Evolutionary conservation across 2,797 vertebrate species (phyloP), one percentile per base, ranked within the genome.

Genomic region (Phoeniculus purpureus): DNA sequence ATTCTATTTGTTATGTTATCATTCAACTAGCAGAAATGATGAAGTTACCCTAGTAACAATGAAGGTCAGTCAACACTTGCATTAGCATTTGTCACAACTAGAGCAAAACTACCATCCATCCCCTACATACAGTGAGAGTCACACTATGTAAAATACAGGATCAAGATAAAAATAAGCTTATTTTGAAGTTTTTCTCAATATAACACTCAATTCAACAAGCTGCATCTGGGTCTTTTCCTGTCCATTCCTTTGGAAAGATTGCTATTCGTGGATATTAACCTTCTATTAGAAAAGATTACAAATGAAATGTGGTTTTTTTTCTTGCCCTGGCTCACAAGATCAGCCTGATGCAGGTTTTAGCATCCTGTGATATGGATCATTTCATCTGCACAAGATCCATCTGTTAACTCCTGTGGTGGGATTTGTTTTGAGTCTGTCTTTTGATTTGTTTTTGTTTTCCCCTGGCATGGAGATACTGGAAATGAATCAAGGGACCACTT

Each of bases 41-140:
- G 12, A 47, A 3, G 2, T 4, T 37, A 3, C 9, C 5, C 51
- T 21, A 21, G 18, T 15, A 62, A 52, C 1, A 3, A 21, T 20
- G 40, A 19, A 31, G 7, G 26, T 73, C 64, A 27, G 15, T 11
- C 43, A 32, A 50, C 18, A 7, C 2, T 23, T 52, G 22, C 15
- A 27, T 15, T 23, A 78, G 22, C 7, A 8, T 52, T 76, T 76
- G 76, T 79, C 45, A 59, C 23, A 60, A 2, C 11, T 29, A 15
- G 6, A 68, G 9, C 8, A 65, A 65, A 87, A 34, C 32, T 60
- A 3, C 26, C 16, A 17, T 23, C 25, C 6, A 4, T n/a, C n/a
- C n/a, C n/a, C 15, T 31, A 26, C 18, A 3, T 4, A 25, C 9
- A 23, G 22, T 48, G 47, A 71, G 34, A 43, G 21, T 18, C 76